Evolutionary conservation across 1,140 invertebrate genomes (phyloP).

Genomic region (Drosophila mauritiana): DNA sequence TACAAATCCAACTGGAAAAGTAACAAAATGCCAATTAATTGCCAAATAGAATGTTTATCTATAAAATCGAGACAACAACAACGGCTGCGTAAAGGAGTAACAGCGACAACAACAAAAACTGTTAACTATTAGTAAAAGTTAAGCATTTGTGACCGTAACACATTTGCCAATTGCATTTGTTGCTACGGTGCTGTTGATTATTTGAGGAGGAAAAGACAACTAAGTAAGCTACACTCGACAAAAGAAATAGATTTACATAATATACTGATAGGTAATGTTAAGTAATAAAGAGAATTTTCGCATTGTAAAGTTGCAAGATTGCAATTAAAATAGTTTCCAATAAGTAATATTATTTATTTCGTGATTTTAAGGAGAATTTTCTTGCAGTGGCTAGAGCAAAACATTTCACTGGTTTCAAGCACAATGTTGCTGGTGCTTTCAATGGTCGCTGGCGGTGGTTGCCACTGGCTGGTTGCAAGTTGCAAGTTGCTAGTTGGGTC

Average conservation of each 20-base stretch:
- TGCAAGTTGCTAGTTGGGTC: slow-evolving; percentile 26
- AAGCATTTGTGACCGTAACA: slow-evolving; percentile 82
- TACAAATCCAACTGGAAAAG: slow-evolving; percentile 80
- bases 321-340: no score
- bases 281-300: no score
- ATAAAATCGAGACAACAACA: slow-evolving; percentile 62
- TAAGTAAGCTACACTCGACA: slow-evolving; percentile 12
- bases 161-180: slow-evolving; percentile 67
- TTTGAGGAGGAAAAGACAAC: slow-evolving; percentile 45
- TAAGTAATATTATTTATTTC: background rate
- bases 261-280: no score
- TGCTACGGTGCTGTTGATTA: slow-evolving; percentile 51
- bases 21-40: slow-evolving; percentile 82
- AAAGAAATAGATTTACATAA: background rate
- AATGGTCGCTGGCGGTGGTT: slow-evolving; percentile 17
- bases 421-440: slow-evolving; percentile 32
- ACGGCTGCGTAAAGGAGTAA: slow-evolving; percentile 34
- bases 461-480: slow-evolving; percentile 12
- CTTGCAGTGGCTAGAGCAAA: slow-evolving; percentile 36
- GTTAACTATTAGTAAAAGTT: slow-evolving; percentile 80
- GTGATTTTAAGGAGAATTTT: background rate
- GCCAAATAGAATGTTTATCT: slow-evolving; percentile 83
- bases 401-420: slow-evolving; percentile 42
- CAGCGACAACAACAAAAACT: slow-evolving; percentile 36
- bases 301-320: no score